Evolutionary conservation across 2,113 vertebrate genomes (phyloP), one percentile per base, ranked within the genome.

Genomic region (Serinus canaria): DNA sequence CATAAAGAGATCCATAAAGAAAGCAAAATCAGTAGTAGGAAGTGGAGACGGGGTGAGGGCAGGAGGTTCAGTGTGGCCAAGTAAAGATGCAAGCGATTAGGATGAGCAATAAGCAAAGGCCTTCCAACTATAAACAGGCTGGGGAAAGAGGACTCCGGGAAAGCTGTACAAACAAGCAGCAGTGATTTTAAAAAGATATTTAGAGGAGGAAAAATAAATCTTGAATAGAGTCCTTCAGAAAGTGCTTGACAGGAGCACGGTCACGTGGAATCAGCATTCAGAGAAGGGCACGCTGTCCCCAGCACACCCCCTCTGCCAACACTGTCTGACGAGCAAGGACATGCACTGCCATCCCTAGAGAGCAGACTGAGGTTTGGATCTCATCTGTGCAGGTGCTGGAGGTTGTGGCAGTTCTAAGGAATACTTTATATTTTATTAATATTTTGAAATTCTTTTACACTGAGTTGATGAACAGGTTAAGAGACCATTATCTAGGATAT

Each of bases 151-250:
- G 74, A 37, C 50, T 63, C 68, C 46, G 70, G 63, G 76, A 90
- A 81, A 82, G 85, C 76, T 91, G 53, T 72, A 83, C 35, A 95
- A 95, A 96, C 91, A 94, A 90, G 81, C 91, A 93, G 55, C 87
- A 92, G 24, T 28, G n/a, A 70, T 78, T 94, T 93, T 0, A 67
- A 90, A 86, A 79, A 68, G 46, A 59, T 86, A 92, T 69, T 78
- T 67, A 78, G 53, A 49, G 76, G 35, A 92, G 73, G 35, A 89
- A 94, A 96, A 95, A 83, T 72, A 94, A 95, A 94, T 81, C 73
- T 43, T 90, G 69, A n/a, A 5, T 8, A 27, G 64, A 44, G 66
- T 28, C n/a, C 19, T 94, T 58, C 76, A 21, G 13, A 43, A 47
- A 62, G 64, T 6, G 31, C 62, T 84, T 68, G 83, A 56, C 39